Evolutionary conservation across 2,888 invertebrate species (phyloP).

Genomic region (Ectropis crepuscularia): DNA sequence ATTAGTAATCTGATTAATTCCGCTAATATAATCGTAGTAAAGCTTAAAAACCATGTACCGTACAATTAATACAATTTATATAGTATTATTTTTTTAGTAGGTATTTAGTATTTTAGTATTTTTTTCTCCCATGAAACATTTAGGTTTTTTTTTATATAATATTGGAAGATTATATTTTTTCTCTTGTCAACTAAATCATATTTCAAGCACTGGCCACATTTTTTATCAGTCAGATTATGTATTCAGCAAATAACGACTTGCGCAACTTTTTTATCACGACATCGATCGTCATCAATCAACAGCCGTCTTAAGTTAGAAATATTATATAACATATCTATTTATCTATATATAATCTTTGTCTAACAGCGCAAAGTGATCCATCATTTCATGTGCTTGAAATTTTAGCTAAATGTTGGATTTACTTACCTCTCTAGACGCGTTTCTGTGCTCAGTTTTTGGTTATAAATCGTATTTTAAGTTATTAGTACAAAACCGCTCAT

Average conservation of each 20-base stretch:
- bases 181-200: neutral
- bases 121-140: too few relatives aligned
- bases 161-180: too few relatives aligned
- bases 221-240: slow-evolving; percentile 6
- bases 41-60: too few relatives aligned
- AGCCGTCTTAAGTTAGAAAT: slow-evolving; percentile 37
- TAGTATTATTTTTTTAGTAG: too few relatives aligned
- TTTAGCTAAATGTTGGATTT: slow-evolving; percentile 19
- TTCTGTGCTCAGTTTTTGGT: neutral
- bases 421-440: neutral
- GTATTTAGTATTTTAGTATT: too few relatives aligned
- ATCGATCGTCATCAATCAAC: slow-evolving; percentile 45
- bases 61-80: too few relatives aligned
- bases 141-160: too few relatives aligned
- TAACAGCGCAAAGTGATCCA: slow-evolving; percentile 48
- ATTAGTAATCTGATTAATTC: too few relatives aligned
- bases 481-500: too few relatives aligned
- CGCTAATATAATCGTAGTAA: too few relatives aligned
- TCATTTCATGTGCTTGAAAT: slow-evolving; percentile 42
- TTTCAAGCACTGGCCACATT: neutral
- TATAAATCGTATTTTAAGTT: neutral
- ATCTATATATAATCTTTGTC: slow-evolving; percentile 48
- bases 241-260: slow-evolving; percentile 17
- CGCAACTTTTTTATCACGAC: slow-evolving; percentile 35
- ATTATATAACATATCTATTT: slow-evolving; percentile 32